phyloP scores from a whole-genome alignment of 1,140 invertebrate species.

The Drosophila funebris region DNA sequence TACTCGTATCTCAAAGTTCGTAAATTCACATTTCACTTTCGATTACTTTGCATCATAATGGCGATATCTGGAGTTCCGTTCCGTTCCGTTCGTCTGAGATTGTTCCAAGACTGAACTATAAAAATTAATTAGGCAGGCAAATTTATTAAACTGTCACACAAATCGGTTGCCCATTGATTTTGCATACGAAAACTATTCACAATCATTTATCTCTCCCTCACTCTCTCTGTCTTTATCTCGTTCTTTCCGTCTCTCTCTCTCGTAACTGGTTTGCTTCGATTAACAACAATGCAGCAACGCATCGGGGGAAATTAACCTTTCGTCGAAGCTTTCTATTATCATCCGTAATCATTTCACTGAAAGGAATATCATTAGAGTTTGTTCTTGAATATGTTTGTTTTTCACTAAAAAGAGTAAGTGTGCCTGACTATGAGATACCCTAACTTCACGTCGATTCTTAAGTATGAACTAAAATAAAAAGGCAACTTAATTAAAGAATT shows the following conservation, averaged over 20 bases:
- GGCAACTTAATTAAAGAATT: too few relatives aligned
- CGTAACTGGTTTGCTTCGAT: conserved; percentile 12
- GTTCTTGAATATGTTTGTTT: not conserved
- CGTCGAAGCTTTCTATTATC: not conserved
- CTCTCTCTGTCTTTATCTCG: not conserved
- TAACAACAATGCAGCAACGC: not conserved
- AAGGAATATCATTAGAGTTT: not conserved
- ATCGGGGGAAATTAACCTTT: not conserved
- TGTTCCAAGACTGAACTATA: conserved; percentile 51
- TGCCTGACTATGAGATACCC: not conserved
- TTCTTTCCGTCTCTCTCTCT: not conserved
- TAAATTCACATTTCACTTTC: conserved; percentile 64
- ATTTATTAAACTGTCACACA: conserved; percentile 37
- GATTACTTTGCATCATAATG: conserved; percentile 69
- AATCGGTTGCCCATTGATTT: conserved; percentile 30
- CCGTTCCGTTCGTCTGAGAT: not conserved
- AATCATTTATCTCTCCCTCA: not conserved
- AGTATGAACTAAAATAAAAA: not conserved
- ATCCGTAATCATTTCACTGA: not conserved
- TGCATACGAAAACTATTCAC: conserved; percentile 25
- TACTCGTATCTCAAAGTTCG: not conserved
- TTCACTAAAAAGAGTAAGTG: too few relatives aligned
- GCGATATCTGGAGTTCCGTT: conserved; percentile 25
- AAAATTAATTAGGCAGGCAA: conserved; percentile 62
- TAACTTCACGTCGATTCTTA: not conserved